A percentile compares a stretch with the other conserved stretches of the same genome.
Evolutionary conservation across 2,888 invertebrate species (phyloP).

Genomic region (Nudaria mundana): DNA sequence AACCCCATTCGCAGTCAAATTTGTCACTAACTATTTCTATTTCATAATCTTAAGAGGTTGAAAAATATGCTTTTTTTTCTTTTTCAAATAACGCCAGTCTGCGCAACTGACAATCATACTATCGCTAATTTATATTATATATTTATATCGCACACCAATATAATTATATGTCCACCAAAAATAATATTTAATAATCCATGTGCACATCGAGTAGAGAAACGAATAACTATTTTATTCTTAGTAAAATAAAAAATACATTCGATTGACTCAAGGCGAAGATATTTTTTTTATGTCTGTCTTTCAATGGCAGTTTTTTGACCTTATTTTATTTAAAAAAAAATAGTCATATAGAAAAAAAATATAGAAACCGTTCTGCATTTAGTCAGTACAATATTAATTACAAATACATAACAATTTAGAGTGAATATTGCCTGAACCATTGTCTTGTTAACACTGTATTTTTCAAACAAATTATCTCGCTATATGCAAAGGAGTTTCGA

Average conservation of each 20-base stretch:
- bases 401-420: not conserved
- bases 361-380: not conserved
- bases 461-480: not conserved
- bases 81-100: no score
- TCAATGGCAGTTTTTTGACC: no score
- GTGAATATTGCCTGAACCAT: not conserved
- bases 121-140: slow-evolving; percentile 27
- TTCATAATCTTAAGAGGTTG: slow-evolving; percentile 46
- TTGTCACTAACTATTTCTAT: slow-evolving; percentile 42
- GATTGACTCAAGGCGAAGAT: slow-evolving; percentile 11
- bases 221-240: no score
- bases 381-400: not conserved
- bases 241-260: slow-evolving; percentile 8
- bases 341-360: no score
- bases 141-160: slow-evolving; percentile 11
- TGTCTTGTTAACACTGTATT: not conserved
- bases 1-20: slow-evolving; percentile 9
- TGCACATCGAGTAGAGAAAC: slow-evolving; percentile 18
- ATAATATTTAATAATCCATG: slow-evolving; percentile 10
- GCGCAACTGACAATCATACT: no score
- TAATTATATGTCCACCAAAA: slow-evolving; percentile 8
- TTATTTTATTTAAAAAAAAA: no score
- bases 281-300: slow-evolving; percentile 5
- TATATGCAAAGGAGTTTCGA: not conserved
- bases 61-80: slow-evolving; percentile 43